Evolutionary conservation across 2,797 vertebrate species (phyloP).

Genomic region (Diglossa cyanea): DNA sequence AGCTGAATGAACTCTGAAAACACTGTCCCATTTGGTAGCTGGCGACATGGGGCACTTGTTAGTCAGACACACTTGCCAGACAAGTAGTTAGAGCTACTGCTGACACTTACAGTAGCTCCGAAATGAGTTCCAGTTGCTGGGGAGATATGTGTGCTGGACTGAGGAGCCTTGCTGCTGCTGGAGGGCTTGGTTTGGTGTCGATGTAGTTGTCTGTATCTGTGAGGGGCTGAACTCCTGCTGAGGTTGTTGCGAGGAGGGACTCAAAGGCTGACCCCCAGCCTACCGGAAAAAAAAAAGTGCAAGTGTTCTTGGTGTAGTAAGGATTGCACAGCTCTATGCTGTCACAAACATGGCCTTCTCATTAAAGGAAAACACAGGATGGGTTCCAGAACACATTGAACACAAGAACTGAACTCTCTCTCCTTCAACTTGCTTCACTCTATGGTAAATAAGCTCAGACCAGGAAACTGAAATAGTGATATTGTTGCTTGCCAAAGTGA

Average conservation of each 20-base stretch:
- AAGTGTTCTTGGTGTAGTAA: neutral
- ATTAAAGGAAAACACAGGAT: neutral
- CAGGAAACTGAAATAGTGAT: neutral
- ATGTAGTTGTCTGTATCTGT: constrained; percentile 80
- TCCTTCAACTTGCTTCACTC: neutral
- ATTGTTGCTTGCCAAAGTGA: rapidly evolving
- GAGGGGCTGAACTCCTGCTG: constrained; percentile 88
- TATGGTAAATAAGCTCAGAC: neutral
- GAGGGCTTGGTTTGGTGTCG: constrained; percentile 80
- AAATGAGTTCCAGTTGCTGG: constrained; percentile 92
- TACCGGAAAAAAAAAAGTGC: neutral
- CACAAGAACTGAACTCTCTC: neutral
- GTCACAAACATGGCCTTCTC: neutral
- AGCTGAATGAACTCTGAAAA: neutral
- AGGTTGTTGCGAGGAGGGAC: constrained; percentile 87
- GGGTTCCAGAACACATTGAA: rapidly evolving
- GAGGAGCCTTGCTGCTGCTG: constrained; percentile 83
- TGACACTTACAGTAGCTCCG: constrained; percentile 87
- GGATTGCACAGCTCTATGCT: neutral
- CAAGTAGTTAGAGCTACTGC: neutral
- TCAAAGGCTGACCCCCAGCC: constrained; percentile 87
- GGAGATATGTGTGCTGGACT: constrained; percentile 91
- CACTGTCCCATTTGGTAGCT: neutral
- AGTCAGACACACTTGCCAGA: neutral
- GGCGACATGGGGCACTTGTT: neutral